phyloP scores from a whole-genome alignment of 2,113 vertebrate species.

The Anguilla rostrata region DNA sequence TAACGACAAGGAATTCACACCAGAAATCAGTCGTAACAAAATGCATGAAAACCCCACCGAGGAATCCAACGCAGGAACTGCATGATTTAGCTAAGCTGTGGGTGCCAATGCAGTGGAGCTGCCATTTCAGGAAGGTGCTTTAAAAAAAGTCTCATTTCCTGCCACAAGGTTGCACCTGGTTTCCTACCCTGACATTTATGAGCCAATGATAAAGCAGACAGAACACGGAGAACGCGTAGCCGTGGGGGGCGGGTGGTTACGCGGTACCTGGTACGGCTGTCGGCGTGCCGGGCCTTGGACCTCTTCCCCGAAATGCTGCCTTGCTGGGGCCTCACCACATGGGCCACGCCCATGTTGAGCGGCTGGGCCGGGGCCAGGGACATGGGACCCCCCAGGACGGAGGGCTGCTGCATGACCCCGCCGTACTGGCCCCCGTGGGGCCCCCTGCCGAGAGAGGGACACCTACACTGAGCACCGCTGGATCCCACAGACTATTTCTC shows the following conservation, averaged over 20 bases:
- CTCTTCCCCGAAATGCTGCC: slow-evolving; percentile 77
- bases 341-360: slow-evolving; percentile 77
- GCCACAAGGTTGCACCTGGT: not conserved
- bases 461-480: not conserved
- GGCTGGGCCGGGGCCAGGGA: slow-evolving; percentile 74
- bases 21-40: not conserved
- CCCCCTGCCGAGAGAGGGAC: slow-evolving; percentile 48
- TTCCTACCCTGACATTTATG: not conserved
- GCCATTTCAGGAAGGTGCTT: not conserved
- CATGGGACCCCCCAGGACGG: slow-evolving; percentile 78
- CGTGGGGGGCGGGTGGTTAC: not conserved
- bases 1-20: not conserved
- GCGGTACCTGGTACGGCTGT: slow-evolving; percentile 70
- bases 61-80: not conserved
- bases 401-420: slow-evolving; percentile 81
- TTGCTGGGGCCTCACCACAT: slow-evolving; percentile 80
- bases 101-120: not conserved
- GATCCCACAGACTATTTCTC: not conserved
- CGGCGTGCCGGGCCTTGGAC: slow-evolving; percentile 76
- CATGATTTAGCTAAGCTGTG: not conserved
- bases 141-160: not conserved
- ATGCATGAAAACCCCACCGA: not conserved
- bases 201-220: not conserved
- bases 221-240: not conserved
- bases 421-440: slow-evolving; percentile 88